Conservation (phyloP, 2,797 vertebrate species). For the Aselliscus stoliczkanus region DNA sequence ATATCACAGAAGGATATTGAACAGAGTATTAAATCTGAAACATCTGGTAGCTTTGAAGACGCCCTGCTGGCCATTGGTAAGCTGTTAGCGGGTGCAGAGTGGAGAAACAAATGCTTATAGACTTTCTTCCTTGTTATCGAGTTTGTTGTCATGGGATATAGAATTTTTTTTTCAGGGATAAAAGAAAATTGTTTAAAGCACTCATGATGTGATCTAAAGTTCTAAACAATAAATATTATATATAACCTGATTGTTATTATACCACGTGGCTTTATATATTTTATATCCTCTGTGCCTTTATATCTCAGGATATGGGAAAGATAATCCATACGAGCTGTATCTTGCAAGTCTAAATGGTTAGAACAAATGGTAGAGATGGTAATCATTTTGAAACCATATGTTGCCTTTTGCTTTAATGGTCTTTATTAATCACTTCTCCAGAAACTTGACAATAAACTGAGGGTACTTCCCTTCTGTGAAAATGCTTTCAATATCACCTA, state of each 20-base stretch:
- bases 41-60: constrained; percentile 93
- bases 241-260: not conserved
- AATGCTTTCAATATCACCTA: not conserved
- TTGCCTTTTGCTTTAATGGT: not conserved
- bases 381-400: constrained; percentile 9
- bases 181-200: not conserved
- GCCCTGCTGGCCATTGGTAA: constrained; percentile 93
- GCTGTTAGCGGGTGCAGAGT: not conserved
- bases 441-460: not conserved
- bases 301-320: not conserved
- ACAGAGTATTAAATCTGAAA: constrained; percentile 97
- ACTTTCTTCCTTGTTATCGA: not conserved
- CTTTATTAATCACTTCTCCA: not conserved
- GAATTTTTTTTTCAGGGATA: not conserved
- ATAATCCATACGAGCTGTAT: not conserved
- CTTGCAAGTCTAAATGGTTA: not conserved
- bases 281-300: not conserved
- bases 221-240: constrained; percentile 1
- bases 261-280: not conserved
- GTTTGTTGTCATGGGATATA: not conserved
- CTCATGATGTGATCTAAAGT: not conserved
- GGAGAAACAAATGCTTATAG: not conserved
- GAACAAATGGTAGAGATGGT: not conserved
- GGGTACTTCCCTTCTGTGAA: not conserved
- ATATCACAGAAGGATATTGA: constrained; percentile 92